These are phyloP conservation scores for Toxonevra muliebris DNA, from an alignment of 2,888 invertebrate species.

Conservation along the genomic window DNA sequence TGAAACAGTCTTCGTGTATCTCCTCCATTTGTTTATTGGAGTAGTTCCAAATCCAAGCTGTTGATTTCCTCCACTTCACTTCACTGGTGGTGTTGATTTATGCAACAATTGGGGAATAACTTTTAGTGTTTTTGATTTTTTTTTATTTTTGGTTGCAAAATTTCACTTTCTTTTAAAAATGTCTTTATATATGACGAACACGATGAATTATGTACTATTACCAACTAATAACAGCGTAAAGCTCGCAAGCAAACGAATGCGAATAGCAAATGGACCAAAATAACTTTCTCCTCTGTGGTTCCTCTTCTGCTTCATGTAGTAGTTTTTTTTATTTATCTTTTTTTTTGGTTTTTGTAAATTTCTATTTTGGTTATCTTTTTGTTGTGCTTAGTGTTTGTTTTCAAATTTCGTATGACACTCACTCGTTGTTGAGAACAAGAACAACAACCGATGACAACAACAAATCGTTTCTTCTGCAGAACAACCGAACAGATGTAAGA, in stretches of 20 bases:
- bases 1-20: neutral
- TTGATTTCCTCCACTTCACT: no score
- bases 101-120: neutral
- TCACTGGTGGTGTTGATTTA: no score
- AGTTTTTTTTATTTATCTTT: neutral
- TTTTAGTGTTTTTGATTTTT: neutral
- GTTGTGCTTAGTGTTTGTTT: neutral
- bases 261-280: slow-evolving; percentile 20
- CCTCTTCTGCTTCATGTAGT: slow-evolving; percentile 5
- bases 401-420: slow-evolving; percentile 4
- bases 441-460: neutral
- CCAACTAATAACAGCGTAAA: slow-evolving; percentile 9
- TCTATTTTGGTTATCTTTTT: neutral
- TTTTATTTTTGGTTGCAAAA: neutral
- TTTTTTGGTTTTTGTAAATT: slow-evolving; percentile 5
- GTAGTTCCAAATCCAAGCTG: no score
- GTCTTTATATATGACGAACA: neutral
- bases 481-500: slow-evolving; percentile 8
- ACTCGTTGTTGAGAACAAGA: neutral
- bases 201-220: neutral
- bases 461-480: neutral
- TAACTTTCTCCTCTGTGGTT: slow-evolving; percentile 32
- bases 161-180: neutral
- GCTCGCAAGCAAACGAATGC: no score
- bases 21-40: neutral